Percentiles rank a stretch among this genome's conserved stretches.
Conservation (phyloP, 2,113 vertebrate genomes). For the Peromyscus maniculatus region DNA sequence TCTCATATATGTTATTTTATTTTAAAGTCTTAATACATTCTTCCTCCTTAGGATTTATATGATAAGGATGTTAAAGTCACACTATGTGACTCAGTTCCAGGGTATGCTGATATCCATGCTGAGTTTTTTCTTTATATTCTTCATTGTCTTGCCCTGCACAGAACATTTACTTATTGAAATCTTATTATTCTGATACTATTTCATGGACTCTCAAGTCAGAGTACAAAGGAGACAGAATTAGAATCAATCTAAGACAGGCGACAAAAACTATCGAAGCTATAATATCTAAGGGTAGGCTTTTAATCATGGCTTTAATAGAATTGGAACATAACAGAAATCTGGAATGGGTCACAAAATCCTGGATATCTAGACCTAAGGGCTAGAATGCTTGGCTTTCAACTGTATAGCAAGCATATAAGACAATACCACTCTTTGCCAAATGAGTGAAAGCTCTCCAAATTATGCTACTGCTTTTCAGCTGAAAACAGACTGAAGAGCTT, state of each 20-base stretch:
- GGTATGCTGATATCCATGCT: not conserved
- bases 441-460: not conserved
- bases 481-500: not conserved
- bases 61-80: slow-evolving; percentile 12
- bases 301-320: not conserved
- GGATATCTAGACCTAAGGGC: not conserved
- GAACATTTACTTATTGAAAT: not conserved
- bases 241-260: slow-evolving; percentile 48
- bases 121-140: not conserved
- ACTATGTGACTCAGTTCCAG: not conserved
- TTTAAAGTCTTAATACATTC: slow-evolving; percentile 22
- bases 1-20: not conserved
- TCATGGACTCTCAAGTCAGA: not conserved
- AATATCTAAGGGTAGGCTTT: slow-evolving; percentile 31
- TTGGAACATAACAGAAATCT: not conserved
- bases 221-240: slow-evolving; percentile 53
- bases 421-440: not conserved
- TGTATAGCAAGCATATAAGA: not conserved
- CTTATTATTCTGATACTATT: not conserved
- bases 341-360: not conserved
- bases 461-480: not conserved
- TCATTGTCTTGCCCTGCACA: not conserved
- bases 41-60: not conserved
- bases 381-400: not conserved
- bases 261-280: slow-evolving; percentile 33